Base-by-base conservation (phyloP, 1,140 invertebrate genomes). In the Geopemphigus sp. region DNA sequence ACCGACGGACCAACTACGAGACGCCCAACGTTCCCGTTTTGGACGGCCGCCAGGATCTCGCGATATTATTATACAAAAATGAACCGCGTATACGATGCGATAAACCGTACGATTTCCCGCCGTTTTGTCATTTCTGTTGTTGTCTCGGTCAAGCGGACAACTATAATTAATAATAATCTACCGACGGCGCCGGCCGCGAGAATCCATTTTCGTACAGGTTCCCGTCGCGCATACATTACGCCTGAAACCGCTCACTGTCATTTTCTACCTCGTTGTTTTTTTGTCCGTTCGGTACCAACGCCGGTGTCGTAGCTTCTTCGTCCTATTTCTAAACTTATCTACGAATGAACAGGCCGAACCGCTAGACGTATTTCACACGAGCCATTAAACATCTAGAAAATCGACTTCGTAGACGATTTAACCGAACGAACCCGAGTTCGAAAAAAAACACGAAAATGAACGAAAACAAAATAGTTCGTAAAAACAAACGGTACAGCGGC, bases 61-160 rank as follows among this genome's bases (percentile, higher is more conserved):
- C 29, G 29, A 61, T 61, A 78, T 78, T 61, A 61, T 50, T 63
- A 61, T 61, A 78, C 57, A 29, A 78, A n/a, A 78, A 78, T 47
- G 61, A 78, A 78, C 53, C 39, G 17, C 24, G 12, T 47, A 50
- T 39, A 22, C n/a, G 11, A 50, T n/a, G n/a, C n/a, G n/a, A n/a
- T n/a, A 72, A 72, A 39, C 3, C 32, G 8, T 72, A 54, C 68
- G 50, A 29, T 72, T 72, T 54, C 15, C 19, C 29, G 54, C 24
- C 15, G 17, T 72, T 29, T 22, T 29, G 12, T 53, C 29, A 54
- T 10, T 11, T 50, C 47, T 47, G 39, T 47, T 24, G 47, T 53
- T 47, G 50, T 72, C 24, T 72, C 19, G 50, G 68, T 47, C 68
- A 72, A 72, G 19, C 14, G 17, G 29, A 29, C 10, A n/a, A 54